Conservation (phyloP, 2,113 vertebrate genomes). For the Percopsis transmontana region DNA sequence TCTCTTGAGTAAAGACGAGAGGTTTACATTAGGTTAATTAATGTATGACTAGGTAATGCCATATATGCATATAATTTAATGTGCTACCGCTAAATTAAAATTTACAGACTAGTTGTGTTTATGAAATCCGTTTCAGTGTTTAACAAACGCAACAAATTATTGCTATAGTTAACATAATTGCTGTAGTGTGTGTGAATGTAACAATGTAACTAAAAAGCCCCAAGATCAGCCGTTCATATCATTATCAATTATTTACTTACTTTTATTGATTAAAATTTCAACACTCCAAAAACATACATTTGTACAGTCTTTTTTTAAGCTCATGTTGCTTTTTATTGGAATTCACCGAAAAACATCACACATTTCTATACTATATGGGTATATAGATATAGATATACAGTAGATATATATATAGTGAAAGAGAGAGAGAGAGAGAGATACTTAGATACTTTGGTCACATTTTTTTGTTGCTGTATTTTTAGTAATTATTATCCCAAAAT, state of each 20-base stretch:
- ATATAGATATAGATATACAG: constrained; percentile 42
- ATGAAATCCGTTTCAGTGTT: neutral
- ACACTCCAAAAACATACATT: constrained; percentile 72
- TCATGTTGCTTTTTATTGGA: constrained; percentile 42
- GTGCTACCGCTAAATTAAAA: too few relatives aligned
- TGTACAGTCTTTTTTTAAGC: constrained; percentile 42
- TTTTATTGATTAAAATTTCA: constrained; percentile 65
- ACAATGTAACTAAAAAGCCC: neutral
- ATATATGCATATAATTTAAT: too few relatives aligned
- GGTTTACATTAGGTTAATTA: too few relatives aligned
- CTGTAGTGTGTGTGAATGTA: neutral
- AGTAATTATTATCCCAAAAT: constrained; percentile 73
- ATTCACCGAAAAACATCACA: constrained; percentile 65
- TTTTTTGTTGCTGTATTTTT: constrained; percentile 79
- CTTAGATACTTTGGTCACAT: constrained; percentile 63
- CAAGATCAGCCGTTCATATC: neutral
- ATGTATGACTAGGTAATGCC: too few relatives aligned
- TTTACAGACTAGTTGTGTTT: neutral
- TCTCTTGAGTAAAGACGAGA: too few relatives aligned
- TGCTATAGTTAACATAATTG: neutral
- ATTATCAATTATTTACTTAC: constrained; percentile 48
- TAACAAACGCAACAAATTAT: too few relatives aligned
- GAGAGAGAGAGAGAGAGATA: constrained; percentile 46
- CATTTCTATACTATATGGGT: constrained; percentile 41
- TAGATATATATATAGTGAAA: constrained; percentile 36